Evolutionary conservation across 2,113 vertebrate genomes (phyloP).

Genomic region (Sebastes fasciatus): DNA sequence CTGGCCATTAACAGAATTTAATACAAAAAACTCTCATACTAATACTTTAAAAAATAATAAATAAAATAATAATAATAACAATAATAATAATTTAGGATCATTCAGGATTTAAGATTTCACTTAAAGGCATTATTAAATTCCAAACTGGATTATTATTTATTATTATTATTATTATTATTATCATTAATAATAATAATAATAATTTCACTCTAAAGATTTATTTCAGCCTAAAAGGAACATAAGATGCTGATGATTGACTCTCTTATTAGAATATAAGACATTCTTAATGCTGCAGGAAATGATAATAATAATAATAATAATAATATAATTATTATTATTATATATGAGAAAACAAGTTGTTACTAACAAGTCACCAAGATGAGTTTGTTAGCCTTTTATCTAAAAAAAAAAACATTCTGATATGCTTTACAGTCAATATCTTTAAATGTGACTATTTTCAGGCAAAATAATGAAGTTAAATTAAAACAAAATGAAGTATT

Average conservation of each 20-base stretch:
- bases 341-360: neutral
- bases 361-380: neutral
- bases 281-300: neutral
- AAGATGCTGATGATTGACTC: too few species aligned
- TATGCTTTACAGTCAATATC: neutral
- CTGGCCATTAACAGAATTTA: neutral
- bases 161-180: too few species aligned
- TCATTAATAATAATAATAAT: too few species aligned
- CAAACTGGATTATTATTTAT: neutral
- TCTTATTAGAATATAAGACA: neutral
- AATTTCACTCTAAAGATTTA: neutral
- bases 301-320: too few species aligned
- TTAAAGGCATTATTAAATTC: constrained; percentile 1
- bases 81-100: too few species aligned
- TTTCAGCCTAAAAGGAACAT: neutral
- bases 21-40: neutral
- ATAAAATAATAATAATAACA: too few species aligned
- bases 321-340: too few species aligned
- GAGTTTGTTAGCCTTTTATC: neutral
- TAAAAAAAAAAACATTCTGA: neutral
- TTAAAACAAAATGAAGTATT: neutral
- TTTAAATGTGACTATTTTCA: neutral
- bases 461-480: neutral
- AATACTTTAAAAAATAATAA: neutral
- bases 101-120: neutral